phyloP scores from a whole-genome alignment of 2,888 invertebrate species.

The Parochlus steinenii region DNA sequence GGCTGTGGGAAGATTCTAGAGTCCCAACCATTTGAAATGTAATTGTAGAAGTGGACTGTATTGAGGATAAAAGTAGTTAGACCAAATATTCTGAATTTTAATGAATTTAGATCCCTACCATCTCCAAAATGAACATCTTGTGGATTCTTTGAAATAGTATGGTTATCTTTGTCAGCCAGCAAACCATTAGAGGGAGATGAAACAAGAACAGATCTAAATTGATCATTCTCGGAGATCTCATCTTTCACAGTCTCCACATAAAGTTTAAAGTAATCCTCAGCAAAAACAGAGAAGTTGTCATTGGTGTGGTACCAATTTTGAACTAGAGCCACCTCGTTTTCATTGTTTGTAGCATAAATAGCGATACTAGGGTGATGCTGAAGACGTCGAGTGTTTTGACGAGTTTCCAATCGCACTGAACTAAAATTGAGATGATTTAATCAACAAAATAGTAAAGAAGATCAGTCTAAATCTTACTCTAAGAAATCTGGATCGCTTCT shows the following conservation, averaged over 20 bases:
- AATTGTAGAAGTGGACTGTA: conserved; percentile 79
- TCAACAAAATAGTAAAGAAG: conserved; percentile 5
- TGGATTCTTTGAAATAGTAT: conserved; percentile 63
- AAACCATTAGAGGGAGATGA: conserved; percentile 88
- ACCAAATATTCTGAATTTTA: too few species aligned
- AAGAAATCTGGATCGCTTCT: conserved; percentile 59
- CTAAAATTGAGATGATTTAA: conserved; percentile 21
- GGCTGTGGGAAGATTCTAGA: conserved; percentile 57
- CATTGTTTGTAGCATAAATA: conserved; percentile 92
- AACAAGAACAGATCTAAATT: conserved; percentile 49
- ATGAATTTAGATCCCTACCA: conserved; percentile 32
- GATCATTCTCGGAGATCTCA: conserved; percentile 43
- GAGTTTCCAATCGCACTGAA: conserved; percentile 57
- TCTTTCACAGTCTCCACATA: conserved; percentile 62
- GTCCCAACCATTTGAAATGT: conserved; percentile 65
- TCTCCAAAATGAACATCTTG: conserved; percentile 71
- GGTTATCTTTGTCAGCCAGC: conserved; percentile 54
- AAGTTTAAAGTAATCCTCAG: conserved; percentile 61
- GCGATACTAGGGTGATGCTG: conserved; percentile 76
- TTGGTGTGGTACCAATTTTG: conserved; percentile 62
- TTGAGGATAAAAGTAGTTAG: conserved; percentile 16
- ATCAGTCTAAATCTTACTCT: conserved; percentile 26
- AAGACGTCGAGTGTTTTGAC: conserved; percentile 63
- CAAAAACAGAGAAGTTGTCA: conserved; percentile 36
- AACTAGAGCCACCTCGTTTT: conserved; percentile 80